Percentiles rank a stretch among this genome's conserved stretches.
These are phyloP conservation scores for Heliconius ethilla DNA, from an alignment of 2,888 invertebrate genomes.

Conservation along the genomic window DNA sequence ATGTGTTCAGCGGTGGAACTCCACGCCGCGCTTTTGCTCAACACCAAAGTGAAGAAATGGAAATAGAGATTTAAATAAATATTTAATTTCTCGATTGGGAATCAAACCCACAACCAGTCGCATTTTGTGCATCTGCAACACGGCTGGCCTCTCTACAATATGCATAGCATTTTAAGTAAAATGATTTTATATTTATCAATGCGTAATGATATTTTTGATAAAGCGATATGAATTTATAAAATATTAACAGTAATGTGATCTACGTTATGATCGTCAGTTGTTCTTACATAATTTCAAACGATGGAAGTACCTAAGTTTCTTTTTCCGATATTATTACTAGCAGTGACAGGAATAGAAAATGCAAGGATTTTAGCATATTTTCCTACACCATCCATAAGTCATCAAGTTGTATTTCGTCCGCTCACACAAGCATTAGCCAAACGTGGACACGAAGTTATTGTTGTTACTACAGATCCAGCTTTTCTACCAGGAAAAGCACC, in stretches of 20 bases:
- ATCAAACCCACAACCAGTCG: too few species aligned
- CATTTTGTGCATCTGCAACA: too few species aligned
- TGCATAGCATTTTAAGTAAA: neutral
- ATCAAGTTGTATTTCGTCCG: constrained; percentile 59
- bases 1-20: too few species aligned
- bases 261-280: neutral
- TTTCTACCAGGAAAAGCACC: constrained; percentile 45
- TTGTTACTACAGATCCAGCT: constrained; percentile 59
- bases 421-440: constrained; percentile 57
- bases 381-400: constrained; percentile 55
- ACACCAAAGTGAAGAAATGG: too few species aligned
- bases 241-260: neutral
- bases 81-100: too few species aligned
- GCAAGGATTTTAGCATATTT: constrained; percentile 53
- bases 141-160: too few species aligned
- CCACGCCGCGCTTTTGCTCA: too few species aligned
- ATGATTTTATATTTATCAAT: neutral
- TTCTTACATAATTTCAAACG: neutral
- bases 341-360: constrained; percentile 33
- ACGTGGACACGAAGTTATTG: constrained; percentile 62
- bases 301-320: neutral
- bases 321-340: neutral
- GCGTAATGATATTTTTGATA: neutral
- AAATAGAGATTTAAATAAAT: too few species aligned
- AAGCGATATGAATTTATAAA: constrained; percentile 5